phyloP scores from a whole-genome alignment of 2,113 vertebrate species.

The Drymodes brunneopygia region DNA sequence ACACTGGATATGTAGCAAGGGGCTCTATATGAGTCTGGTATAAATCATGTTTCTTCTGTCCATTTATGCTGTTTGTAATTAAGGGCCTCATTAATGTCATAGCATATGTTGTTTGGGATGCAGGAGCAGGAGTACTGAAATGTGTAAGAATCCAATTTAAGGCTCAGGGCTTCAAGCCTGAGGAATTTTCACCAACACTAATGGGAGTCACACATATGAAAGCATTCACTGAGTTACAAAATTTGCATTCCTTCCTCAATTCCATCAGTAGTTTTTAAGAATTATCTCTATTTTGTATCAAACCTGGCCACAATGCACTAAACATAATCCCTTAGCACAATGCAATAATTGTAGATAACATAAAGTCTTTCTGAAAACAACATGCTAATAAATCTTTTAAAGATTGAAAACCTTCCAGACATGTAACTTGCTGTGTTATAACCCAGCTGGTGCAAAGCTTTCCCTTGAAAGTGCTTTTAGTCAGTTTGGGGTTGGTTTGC shows the following conservation, averaged over 20 bases:
- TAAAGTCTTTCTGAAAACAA: neutral
- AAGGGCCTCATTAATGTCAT: neutral
- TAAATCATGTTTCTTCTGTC: neutral
- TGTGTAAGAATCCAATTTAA: neutral
- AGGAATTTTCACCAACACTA: neutral
- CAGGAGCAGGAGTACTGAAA: neutral
- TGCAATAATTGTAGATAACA: neutral
- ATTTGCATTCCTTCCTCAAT: neutral
- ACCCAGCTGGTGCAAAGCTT: neutral
- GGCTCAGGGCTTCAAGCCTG: neutral
- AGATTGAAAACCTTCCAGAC: neutral
- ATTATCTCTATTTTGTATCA: neutral
- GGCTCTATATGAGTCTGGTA: neutral
- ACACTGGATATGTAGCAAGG: neutral
- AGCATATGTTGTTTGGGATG: neutral
- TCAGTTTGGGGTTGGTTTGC: neutral
- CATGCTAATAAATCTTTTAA: neutral
- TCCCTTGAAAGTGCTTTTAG: neutral
- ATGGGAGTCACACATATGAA: neutral
- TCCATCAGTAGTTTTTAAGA: neutral
- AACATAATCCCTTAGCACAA: neutral
- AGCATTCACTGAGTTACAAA: neutral
- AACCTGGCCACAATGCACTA: neutral
- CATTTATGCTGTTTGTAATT: neutral
- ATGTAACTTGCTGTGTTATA: neutral